Percentiles rank a stretch among this genome's conserved stretches.
Conservation (phyloP, 1,140 invertebrate species). For the Leptonema lineaticorne region DNA sequence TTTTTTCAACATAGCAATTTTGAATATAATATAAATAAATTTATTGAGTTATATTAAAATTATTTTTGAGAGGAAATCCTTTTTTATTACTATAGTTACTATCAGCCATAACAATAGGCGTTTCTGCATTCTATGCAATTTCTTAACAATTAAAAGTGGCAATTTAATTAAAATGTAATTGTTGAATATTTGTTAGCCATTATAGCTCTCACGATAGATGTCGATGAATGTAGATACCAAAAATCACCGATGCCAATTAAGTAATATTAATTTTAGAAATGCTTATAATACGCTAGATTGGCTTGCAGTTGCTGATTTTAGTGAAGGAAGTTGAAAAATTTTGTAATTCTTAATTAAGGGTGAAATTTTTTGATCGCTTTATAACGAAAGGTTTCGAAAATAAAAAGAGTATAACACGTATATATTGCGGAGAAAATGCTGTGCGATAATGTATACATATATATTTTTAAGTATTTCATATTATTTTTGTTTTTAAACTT, state of each 20-base stretch:
- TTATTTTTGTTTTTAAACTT: slow-evolving; percentile 20
- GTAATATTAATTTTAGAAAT: slow-evolving; percentile 1
- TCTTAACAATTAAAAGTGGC: no score
- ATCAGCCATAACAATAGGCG: no score
- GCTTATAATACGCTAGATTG: slow-evolving; percentile 26
- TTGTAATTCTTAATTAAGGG: slow-evolving; percentile 16
- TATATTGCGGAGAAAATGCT: slow-evolving; percentile 36
- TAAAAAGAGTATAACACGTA: slow-evolving; percentile 15
- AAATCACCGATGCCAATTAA: neutral
- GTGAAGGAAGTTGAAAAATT: slow-evolving; percentile 22
- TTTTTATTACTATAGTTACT: no score
- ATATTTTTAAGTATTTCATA: slow-evolving; percentile 7
- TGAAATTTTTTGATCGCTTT: slow-evolving; percentile 20
- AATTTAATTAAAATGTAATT: no score
- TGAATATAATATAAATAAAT: no score
- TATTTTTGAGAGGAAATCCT: no score
- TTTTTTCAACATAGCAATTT: no score
- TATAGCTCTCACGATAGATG: no score
- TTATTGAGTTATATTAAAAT: no score
- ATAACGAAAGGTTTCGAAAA: slow-evolving; percentile 9
- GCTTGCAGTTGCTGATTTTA: slow-evolving; percentile 41
- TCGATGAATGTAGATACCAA: no score
- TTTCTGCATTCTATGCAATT: no score
- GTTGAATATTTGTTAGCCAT: no score
- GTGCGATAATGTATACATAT: slow-evolving; percentile 36